A percentile compares a stretch with the other conserved stretches of the same genome.
Evolutionary conservation across 2,888 invertebrate genomes (phyloP).

Genomic region (Pomacea canaliculata): DNA sequence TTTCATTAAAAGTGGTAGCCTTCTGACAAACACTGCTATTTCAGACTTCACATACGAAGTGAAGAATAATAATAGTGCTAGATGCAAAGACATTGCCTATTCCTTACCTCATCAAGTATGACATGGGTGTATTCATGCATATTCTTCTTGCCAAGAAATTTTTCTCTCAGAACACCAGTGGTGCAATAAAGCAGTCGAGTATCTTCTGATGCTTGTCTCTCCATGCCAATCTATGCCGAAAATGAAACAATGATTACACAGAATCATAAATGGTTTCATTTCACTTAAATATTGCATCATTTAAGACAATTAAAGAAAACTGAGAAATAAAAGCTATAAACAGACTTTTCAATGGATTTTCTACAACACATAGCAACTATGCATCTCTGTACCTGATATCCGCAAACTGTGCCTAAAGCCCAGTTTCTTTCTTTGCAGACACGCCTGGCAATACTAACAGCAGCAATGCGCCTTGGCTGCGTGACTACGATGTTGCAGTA

Average conservation of each 20-base stretch:
- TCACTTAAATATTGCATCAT: too few species aligned
- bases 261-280: too few species aligned
- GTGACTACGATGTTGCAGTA: constrained; percentile 88
- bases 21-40: too few species aligned
- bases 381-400: constrained; percentile 80
- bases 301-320: neutral
- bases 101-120: constrained; percentile 83
- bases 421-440: constrained; percentile 88
- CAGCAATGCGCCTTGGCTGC: constrained; percentile 93
- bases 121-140: constrained; percentile 88
- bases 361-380: too few species aligned
- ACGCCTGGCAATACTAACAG: constrained; percentile 87
- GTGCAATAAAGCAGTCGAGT: constrained; percentile 89
- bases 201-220: constrained; percentile 73
- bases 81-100: too few species aligned
- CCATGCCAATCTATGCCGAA: constrained; percentile 63
- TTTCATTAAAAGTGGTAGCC: too few species aligned
- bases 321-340: neutral
- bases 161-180: constrained; percentile 88
- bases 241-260: neutral
- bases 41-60: too few species aligned
- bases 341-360: too few species aligned
- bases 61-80: too few species aligned
- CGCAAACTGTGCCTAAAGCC: constrained; percentile 85
- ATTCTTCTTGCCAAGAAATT: constrained; percentile 79